phyloP scores from a whole-genome alignment of 1,140 invertebrate species.

The Agrilus planipennis region DNA sequence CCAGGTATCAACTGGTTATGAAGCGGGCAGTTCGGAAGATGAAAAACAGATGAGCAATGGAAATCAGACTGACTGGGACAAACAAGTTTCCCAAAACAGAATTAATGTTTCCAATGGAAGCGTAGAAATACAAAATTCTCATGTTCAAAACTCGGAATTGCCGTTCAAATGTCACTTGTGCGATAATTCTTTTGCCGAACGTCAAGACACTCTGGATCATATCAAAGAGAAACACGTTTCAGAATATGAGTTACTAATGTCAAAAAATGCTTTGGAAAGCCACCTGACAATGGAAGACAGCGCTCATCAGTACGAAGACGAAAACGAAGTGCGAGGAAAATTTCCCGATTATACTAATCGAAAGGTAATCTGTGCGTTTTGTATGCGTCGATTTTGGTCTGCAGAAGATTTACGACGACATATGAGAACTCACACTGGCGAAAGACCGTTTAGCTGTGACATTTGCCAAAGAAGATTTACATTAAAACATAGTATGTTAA shows the following conservation, averaged over 20 bases:
- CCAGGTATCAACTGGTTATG: constrained; percentile 27
- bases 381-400: constrained; percentile 85
- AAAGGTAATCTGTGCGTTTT: constrained; percentile 86
- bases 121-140: constrained; percentile 9
- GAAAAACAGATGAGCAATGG: constrained; percentile 28
- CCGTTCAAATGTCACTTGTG: constrained; percentile 90
- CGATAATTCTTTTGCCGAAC: constrained; percentile 69
- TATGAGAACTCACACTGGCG: constrained; percentile 81
- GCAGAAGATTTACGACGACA: constrained; percentile 84
- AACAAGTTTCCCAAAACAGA: constrained; percentile 15
- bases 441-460: constrained; percentile 68
- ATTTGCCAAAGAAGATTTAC: constrained; percentile 75
- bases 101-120: constrained; percentile 12
- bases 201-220: constrained; percentile 70
- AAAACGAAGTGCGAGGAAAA: constrained; percentile 48
- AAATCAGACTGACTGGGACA: constrained; percentile 27
- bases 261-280: constrained; percentile 66
- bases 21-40: constrained; percentile 36
- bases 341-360: constrained; percentile 79
- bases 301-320: constrained; percentile 41
- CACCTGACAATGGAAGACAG: constrained; percentile 34
- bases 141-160: constrained; percentile 42
- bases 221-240: constrained; percentile 57
- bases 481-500: constrained; percentile 86
- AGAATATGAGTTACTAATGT: constrained; percentile 62